Conservation (phyloP, 2,113 vertebrate genomes). For the Oplegnathus fasciatus region DNA sequence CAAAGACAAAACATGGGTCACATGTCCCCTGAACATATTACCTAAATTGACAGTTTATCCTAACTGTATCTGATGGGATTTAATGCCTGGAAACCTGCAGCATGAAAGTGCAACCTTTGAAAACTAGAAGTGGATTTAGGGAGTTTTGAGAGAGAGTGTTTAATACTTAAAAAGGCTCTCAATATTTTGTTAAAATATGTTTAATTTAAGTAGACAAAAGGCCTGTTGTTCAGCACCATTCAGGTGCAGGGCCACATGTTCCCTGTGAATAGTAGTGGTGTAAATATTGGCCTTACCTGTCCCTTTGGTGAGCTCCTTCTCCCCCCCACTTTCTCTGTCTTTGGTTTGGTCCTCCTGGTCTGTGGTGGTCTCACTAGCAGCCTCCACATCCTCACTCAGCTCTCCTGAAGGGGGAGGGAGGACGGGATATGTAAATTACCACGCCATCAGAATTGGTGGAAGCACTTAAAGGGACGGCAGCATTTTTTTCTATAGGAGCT, state of each 20-base stretch:
- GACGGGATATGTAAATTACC: slow-evolving; percentile 88
- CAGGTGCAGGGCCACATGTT: slow-evolving; percentile 47
- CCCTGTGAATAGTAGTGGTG: slow-evolving; percentile 57
- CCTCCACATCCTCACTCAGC: slow-evolving; percentile 95
- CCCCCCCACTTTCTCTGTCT: slow-evolving; percentile 93
- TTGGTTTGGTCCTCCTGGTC: slow-evolving; percentile 96
- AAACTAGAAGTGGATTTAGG: slow-evolving; percentile 53
- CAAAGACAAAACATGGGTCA: slow-evolving; percentile 72
- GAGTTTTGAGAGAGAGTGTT: slow-evolving; percentile 50
- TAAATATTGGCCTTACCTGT: slow-evolving; percentile 89
- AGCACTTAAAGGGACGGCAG: slow-evolving; percentile 89
- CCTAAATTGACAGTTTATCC: slow-evolving; percentile 59
- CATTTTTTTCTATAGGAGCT: slow-evolving; percentile 86
- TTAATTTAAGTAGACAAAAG: slow-evolving; percentile 64
- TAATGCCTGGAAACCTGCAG: slow-evolving; percentile 49
- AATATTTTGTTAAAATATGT: slow-evolving; percentile 63
- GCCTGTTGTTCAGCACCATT: slow-evolving; percentile 49
- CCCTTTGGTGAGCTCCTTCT: slow-evolving; percentile 96
- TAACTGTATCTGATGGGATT: slow-evolving; percentile 58
- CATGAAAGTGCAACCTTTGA: slow-evolving; percentile 29
- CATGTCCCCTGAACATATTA: slow-evolving; percentile 74
- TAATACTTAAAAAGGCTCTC: slow-evolving; percentile 46
- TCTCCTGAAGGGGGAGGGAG: slow-evolving; percentile 93
- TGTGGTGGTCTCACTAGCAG: slow-evolving; percentile 89
- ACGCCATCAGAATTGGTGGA: slow-evolving; percentile 89